A percentile compares a stretch with the other conserved stretches of the same genome.
phyloP scores from a whole-genome alignment of 1,140 invertebrate genomes.

The Plectrocnemia conspersa region DNA sequence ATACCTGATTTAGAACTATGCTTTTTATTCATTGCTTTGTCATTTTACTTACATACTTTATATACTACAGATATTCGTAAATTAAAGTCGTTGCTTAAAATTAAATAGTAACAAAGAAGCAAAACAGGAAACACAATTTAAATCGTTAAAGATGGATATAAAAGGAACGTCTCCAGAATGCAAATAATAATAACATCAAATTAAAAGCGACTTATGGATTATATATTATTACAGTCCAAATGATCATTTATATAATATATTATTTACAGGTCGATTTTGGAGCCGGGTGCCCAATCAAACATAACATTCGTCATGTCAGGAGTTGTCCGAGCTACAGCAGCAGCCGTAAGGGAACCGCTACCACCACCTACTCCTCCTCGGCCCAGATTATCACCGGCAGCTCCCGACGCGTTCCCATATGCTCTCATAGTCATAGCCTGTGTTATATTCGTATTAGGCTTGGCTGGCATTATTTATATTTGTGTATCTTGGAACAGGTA shows the following conservation, averaged over 20 bases:
- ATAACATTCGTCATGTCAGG: slow-evolving; percentile 63
- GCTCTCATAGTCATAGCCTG: slow-evolving; percentile 81
- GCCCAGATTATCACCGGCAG: slow-evolving; percentile 40
- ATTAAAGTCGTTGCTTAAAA: too few species aligned
- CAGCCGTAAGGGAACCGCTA: slow-evolving; percentile 62
- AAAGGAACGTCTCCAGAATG: too few species aligned
- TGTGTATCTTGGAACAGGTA: slow-evolving; percentile 89
- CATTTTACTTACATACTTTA: too few species aligned
- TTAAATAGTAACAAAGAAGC: too few species aligned
- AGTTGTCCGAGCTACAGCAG: slow-evolving; percentile 60
- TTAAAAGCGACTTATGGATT: too few species aligned
- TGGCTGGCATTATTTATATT: slow-evolving; percentile 84
- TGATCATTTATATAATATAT: too few species aligned
- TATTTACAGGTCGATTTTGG: slow-evolving; percentile 49
- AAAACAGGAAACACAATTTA: slow-evolving; percentile 12
- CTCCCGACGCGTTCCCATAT: slow-evolving; percentile 70
- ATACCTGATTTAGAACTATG: too few species aligned
- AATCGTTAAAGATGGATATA: too few species aligned
- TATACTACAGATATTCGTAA: too few species aligned
- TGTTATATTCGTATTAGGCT: slow-evolving; percentile 78
- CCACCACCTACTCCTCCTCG: slow-evolving; percentile 42
- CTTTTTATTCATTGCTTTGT: too few species aligned
- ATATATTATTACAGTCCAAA: too few species aligned
- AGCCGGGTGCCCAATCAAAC: slow-evolving; percentile 56
- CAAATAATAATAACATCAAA: too few species aligned